Conservation (phyloP, 2,888 invertebrate genomes). For the Hirudinaria manillensis region DNA sequence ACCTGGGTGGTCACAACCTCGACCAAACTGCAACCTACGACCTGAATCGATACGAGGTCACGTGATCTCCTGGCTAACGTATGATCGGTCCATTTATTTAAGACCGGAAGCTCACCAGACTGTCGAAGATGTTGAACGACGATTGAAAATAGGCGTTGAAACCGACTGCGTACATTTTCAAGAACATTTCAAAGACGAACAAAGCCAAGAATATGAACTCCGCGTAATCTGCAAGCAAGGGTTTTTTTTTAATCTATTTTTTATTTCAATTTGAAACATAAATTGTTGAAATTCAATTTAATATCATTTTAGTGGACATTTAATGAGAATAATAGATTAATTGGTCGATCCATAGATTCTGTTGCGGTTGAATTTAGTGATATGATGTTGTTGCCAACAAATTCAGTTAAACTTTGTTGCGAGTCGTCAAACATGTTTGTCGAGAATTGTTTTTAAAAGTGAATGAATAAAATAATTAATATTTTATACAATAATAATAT, state of each 20-base stretch:
- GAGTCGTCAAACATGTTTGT: too few species aligned
- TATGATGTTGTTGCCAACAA: too few species aligned
- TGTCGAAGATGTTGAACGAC: constrained; percentile 98
- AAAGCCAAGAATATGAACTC: constrained; percentile 96
- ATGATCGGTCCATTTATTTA: too few species aligned
- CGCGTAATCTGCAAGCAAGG: constrained; percentile 73
- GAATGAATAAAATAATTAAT: too few species aligned
- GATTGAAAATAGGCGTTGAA: constrained; percentile 96
- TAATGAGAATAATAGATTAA: background rate
- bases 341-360: too few species aligned
- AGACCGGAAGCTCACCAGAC: constrained; percentile 74
- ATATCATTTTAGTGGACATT: background rate
- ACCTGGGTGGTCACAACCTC: constrained; percentile 95
- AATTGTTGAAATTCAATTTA: constrained; percentile 6
- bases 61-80: background rate
- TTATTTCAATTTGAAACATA: background rate
- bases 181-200: constrained; percentile 95
- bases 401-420: too few species aligned
- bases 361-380: too few species aligned
- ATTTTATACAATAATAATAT: too few species aligned
- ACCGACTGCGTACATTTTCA: constrained; percentile 97
- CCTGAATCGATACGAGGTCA: constrained; percentile 45
- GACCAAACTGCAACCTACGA: constrained; percentile 79
- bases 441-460: too few species aligned
- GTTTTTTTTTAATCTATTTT: background rate